A percentile compares a stretch with the other conserved stretches of the same genome.
phyloP scores from a whole-genome alignment of 1,140 invertebrate species.

The Musca vetustissima region DNA sequence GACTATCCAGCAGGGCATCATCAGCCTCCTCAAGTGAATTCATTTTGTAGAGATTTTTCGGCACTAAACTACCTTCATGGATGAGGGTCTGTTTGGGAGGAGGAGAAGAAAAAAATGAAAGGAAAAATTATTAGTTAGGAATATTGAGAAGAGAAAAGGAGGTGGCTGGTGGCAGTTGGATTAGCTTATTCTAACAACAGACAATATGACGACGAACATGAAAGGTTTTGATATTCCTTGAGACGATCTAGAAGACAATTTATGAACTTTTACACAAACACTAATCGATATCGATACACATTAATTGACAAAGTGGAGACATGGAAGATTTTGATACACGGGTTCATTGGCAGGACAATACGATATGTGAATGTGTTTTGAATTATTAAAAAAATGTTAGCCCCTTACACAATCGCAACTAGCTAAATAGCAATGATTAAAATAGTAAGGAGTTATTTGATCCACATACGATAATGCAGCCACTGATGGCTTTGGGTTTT shows the following conservation, averaged over 20 bases:
- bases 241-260: too few relatives aligned
- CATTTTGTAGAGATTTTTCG: constrained; percentile 84
- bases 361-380: too few relatives aligned
- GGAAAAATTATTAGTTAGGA: background rate
- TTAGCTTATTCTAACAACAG: too few relatives aligned
- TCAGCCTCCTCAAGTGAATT: constrained; percentile 68
- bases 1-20: background rate
- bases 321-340: too few relatives aligned
- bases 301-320: too few relatives aligned
- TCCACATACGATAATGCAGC: constrained; percentile 47
- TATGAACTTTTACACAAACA: too few relatives aligned
- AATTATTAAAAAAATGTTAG: background rate
- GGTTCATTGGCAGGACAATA: too few relatives aligned
- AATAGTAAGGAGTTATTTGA: constrained; percentile 49
- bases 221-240: too few relatives aligned
- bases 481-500: constrained; percentile 31
- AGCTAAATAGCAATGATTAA: constrained; percentile 54
- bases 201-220: too few relatives aligned
- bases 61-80: constrained; percentile 84
- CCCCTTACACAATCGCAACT: constrained; percentile 56
- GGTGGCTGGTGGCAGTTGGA: too few relatives aligned
- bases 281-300: too few relatives aligned
- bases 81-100: constrained; percentile 68
- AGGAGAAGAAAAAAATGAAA: background rate
- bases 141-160: too few relatives aligned